Evolutionary conservation across 2,888 invertebrate genomes (phyloP), one percentile per base, ranked within the genome.

Genomic region (Drosophila lacicola): DNA sequence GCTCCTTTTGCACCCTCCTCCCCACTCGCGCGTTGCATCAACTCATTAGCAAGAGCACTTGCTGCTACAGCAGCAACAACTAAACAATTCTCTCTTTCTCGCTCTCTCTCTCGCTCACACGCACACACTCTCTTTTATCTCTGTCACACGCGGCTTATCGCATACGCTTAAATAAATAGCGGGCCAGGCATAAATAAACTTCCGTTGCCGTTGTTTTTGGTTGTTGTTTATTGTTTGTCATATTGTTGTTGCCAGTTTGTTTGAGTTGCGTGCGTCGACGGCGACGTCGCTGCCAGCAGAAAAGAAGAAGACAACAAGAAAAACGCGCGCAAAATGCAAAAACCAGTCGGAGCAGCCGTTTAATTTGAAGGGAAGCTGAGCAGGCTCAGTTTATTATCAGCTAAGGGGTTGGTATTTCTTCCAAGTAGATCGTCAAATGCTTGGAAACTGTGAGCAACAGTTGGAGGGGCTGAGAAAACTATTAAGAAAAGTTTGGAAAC

Each of bases 101-200:
- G 14, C 6, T 19, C 10, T 29, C 45, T 29, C 17, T 39, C 33
- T 45, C n/a, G 33, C 1, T 5, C 6, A 5, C 25, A 25, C 25
- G 25, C 29, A 29, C 29, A 29, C 10, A 3, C 4, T 1, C 29
- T 25, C 11, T 37, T 42, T 41, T 44, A 0, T 53, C 51, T 47
- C 25, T 70, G 36, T 61, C 46, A 11, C 33, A 21, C 13, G 57
- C 46, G 50, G 70, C 81, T 89, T 89, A 83, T 83, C 89, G 78
- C 70, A 62, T 73, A 78, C 75, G 89, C 70, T 83, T 78, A 89
- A 81, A 33, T 63, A 89, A 89, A 88, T 71, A 85, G 51, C 69
- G 73, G 66, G 65, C 61, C 73, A 63, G 88, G 72, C 88, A 89
- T 85, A 85, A 85, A 89, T 85, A 88, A 85, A 85, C 89, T 85